phyloP scores from a whole-genome alignment of 2,888 invertebrate species.

The Dastarcus helophoroides region DNA sequence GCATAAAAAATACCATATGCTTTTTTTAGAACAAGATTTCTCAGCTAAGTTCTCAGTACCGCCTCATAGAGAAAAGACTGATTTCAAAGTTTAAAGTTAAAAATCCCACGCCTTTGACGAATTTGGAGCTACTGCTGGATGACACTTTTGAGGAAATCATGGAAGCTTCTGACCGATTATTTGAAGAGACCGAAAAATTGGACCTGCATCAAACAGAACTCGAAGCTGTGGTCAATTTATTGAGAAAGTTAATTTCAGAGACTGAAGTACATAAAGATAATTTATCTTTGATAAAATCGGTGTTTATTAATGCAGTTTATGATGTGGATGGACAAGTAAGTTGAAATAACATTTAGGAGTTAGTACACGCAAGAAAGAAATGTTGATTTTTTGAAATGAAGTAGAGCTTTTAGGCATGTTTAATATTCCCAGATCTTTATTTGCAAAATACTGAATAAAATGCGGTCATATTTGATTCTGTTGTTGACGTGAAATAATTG shows the following conservation, averaged over 20 bases:
- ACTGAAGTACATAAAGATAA: slow-evolving; percentile 25
- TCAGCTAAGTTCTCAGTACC: slow-evolving; percentile 58
- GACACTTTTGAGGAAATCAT: slow-evolving; percentile 56
- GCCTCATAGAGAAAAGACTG: slow-evolving; percentile 63
- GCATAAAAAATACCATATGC: slow-evolving; percentile 7
- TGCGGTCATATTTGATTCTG: too few species aligned
- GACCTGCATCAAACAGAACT: slow-evolving; percentile 26
- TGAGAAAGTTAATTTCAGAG: slow-evolving; percentile 17
- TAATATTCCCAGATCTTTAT: too few species aligned
- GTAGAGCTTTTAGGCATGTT: too few species aligned
- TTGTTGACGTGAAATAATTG: too few species aligned
- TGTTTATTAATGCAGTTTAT: slow-evolving; percentile 24
- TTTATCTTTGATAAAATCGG: slow-evolving; percentile 22
- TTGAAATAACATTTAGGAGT: too few species aligned
- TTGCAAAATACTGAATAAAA: too few species aligned
- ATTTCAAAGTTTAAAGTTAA: slow-evolving; percentile 69
- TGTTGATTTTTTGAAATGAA: too few species aligned
- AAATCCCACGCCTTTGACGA: slow-evolving; percentile 60
- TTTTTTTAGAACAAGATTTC: slow-evolving; percentile 39
- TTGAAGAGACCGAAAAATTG: slow-evolving; percentile 34
- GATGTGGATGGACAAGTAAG: slow-evolving; percentile 31
- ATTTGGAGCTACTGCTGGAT: slow-evolving; percentile 58
- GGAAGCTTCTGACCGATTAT: slow-evolving; percentile 39
- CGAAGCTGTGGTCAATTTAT: slow-evolving; percentile 24
- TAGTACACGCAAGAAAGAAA: too few species aligned